phyloP scores from a whole-genome alignment of 2,888 invertebrate genomes.

The Cantharis rufa region DNA sequence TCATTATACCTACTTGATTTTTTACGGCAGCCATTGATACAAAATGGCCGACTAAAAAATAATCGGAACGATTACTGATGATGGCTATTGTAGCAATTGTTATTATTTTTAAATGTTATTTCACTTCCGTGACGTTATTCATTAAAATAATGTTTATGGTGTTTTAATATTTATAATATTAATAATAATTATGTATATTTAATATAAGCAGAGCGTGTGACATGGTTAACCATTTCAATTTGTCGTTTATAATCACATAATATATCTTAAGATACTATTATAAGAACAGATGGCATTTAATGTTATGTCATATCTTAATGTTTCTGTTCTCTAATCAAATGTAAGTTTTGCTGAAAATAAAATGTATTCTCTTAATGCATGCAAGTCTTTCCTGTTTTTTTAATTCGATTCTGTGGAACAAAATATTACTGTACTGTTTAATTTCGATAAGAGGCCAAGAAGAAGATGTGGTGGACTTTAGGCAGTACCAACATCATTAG shows the following conservation, averaged over 20 bases:
- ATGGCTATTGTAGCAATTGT: conserved; percentile 33
- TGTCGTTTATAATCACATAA: conserved; percentile 22
- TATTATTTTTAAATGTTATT: conserved; percentile 25
- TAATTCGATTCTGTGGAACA: not conserved
- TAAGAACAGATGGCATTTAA: conserved; percentile 23
- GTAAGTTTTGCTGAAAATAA: conserved; percentile 45
- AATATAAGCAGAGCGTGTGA: conserved; percentile 19
- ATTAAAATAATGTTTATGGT: conserved; percentile 28
- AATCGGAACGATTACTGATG: conserved; percentile 36
- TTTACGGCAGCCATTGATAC: not conserved
- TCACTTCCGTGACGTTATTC: conserved; percentile 24
- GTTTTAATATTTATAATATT: conserved; percentile 33
- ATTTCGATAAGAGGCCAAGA: too few species aligned
- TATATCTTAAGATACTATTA: not conserved
- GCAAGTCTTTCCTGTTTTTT: not conserved
- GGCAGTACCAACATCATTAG: too few species aligned
- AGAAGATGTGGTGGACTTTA: too few species aligned
- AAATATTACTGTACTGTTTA: too few species aligned
- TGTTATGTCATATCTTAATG: conserved; percentile 28
- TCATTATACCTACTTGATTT: not conserved
- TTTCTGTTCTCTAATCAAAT: conserved; percentile 41
- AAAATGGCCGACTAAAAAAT: conserved; percentile 8
- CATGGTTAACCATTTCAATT: conserved; percentile 48
- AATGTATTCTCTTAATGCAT: conserved; percentile 54
- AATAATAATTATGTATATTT: conserved; percentile 17